A percentile compares a stretch with the other conserved stretches of the same genome.
These are phyloP conservation scores for Diogma glabrata DNA, from an alignment of 2,888 invertebrate genomes.

Conservation along the genomic window DNA sequence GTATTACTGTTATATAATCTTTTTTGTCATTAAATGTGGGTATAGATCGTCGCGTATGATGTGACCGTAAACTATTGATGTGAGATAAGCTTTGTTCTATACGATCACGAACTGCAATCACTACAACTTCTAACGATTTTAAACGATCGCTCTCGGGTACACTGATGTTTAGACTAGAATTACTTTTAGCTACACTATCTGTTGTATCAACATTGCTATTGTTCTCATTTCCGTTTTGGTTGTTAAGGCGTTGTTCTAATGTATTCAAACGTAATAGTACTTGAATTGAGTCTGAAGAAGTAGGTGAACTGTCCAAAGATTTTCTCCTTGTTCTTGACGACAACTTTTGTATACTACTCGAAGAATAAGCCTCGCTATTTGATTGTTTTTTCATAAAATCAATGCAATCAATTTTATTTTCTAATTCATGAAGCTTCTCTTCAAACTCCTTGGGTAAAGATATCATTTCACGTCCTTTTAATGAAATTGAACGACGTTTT, in stretches of 20 bases:
- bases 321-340: constrained; percentile 48
- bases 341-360: constrained; percentile 36
- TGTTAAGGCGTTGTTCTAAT: constrained; percentile 66
- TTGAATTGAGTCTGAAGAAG: constrained; percentile 65
- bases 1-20: constrained; percentile 49
- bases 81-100: constrained; percentile 56
- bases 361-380: constrained; percentile 23
- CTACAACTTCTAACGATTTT: constrained; percentile 48
- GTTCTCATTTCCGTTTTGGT: no score
- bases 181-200: constrained; percentile 20
- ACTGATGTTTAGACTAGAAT: constrained; percentile 35
- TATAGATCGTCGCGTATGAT: constrained; percentile 47
- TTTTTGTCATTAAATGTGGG: constrained; percentile 48
- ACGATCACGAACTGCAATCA: constrained; percentile 52
- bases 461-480: constrained; percentile 73
- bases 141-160: constrained; percentile 47
- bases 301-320: constrained; percentile 63
- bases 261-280: constrained; percentile 63
- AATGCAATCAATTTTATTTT: constrained; percentile 60
- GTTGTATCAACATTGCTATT: constrained; percentile 27
- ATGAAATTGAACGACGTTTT: constrained; percentile 66
- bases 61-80: constrained; percentile 45
- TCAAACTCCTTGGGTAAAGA: constrained; percentile 74
- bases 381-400: constrained; percentile 36
- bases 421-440: constrained; percentile 69